These are phyloP conservation scores for Zaprionus vittiger DNA, from an alignment of 1,140 invertebrate genomes.

Conservation along the genomic window DNA sequence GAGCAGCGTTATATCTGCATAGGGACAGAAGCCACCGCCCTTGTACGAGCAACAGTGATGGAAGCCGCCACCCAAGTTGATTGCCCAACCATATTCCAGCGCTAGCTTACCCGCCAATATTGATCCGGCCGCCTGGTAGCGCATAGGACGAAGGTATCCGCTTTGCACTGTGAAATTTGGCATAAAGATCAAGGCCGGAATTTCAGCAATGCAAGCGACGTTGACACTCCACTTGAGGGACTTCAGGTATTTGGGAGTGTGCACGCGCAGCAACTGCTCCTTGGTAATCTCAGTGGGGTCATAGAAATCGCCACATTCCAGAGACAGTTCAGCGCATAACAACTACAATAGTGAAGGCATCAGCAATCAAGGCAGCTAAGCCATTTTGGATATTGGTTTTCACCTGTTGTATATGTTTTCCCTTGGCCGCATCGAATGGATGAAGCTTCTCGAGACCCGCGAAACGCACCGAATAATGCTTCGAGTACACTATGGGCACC, in stretches of 20 bases:
- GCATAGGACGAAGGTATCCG: slow-evolving; percentile 90
- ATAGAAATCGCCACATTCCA: slow-evolving; percentile 85
- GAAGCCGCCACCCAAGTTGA: slow-evolving; percentile 96
- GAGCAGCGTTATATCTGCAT: slow-evolving; percentile 93
- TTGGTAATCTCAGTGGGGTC: slow-evolving; percentile 89
- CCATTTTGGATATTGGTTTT: neutral
- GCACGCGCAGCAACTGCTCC: slow-evolving; percentile 89
- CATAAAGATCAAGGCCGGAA: slow-evolving; percentile 89
- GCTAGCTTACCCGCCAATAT: slow-evolving; percentile 92
- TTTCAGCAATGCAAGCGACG: slow-evolving; percentile 92
- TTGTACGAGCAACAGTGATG: slow-evolving; percentile 90
- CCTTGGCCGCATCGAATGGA: slow-evolving; percentile 95
- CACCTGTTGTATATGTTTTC: slow-evolving; percentile 91
- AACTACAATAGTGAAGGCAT: slow-evolving; percentile 6
- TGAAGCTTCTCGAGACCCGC: slow-evolving; percentile 92
- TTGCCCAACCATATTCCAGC: slow-evolving; percentile 92
- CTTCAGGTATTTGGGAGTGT: slow-evolving; percentile 89
- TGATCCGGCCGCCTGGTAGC: slow-evolving; percentile 93
- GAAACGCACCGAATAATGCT: slow-evolving; percentile 93
- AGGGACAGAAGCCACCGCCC: slow-evolving; percentile 95
- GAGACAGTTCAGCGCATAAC: slow-evolving; percentile 85
- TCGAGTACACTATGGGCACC: slow-evolving; percentile 90
- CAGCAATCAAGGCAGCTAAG: neutral
- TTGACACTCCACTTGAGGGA: slow-evolving; percentile 90
- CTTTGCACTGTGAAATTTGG: slow-evolving; percentile 92